phyloP scores from a whole-genome alignment of 1,140 invertebrate genomes.

The Oryctes rhinoceros region DNA sequence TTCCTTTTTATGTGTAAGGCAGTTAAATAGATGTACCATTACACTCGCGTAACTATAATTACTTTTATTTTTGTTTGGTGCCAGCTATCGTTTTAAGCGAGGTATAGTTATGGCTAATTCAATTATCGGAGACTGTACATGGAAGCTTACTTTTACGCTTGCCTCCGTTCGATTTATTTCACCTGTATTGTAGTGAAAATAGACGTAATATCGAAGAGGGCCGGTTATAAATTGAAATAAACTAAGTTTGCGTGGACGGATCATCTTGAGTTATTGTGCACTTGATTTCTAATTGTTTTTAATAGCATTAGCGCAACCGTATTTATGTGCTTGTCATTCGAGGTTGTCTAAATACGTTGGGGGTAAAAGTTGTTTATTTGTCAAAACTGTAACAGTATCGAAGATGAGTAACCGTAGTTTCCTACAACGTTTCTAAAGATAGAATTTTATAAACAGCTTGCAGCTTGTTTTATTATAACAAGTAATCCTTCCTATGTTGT shows the following conservation, averaged over 20 bases:
- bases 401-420: background rate
- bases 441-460: background rate
- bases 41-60: too few relatives aligned
- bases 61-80: too few relatives aligned
- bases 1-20: too few relatives aligned
- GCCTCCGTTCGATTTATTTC: conserved; percentile 12
- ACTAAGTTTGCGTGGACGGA: background rate
- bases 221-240: conserved; percentile 25
- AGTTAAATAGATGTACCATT: too few relatives aligned
- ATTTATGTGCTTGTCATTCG: conserved; percentile 24
- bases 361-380: background rate
- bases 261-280: conserved; percentile 4
- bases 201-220: conserved; percentile 19
- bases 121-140: background rate
- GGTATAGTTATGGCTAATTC: too few relatives aligned
- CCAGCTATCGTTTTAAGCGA: too few relatives aligned
- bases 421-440: background rate
- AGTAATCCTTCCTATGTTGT: too few relatives aligned
- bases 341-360: background rate
- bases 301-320: background rate
- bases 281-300: conserved; percentile 32
- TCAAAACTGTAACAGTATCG: background rate
- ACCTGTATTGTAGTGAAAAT: conserved; percentile 12
- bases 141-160: background rate
- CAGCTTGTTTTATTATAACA: background rate